Evolutionary conservation across 2,888 invertebrate genomes (phyloP), one percentile per base, ranked within the genome.

Genomic region (Monoplex corrugatus): DNA sequence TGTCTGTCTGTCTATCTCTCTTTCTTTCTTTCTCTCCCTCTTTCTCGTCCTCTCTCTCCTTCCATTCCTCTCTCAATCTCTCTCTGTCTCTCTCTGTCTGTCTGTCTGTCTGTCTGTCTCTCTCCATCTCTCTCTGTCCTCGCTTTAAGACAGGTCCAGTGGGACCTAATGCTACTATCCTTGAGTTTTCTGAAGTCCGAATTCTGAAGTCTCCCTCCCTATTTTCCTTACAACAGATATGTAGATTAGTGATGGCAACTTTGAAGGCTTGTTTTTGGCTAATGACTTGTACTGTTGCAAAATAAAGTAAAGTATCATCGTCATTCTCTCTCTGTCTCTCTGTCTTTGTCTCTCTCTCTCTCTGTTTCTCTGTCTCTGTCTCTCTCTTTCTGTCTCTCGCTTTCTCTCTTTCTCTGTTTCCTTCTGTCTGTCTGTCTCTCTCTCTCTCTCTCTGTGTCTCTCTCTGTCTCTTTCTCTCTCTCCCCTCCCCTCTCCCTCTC

Each of bases 381-480:
- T 38, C 40, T 68, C 35, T 40, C 72, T 28, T 13, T 40, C 8
- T 38, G 32, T 38, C 72, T 86, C 68, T n/a, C 72, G 40, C 68
- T 72, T 3, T 38, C 72, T 68, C 35, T 2, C n/a, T 38, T 5
- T 38, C 32, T 72, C 28, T n/a, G 43, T 8, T 43, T 32, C 19
- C 35, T n/a, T 38, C 19, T 40, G 10, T 86, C 57, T n/a, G 10
- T 40, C 86, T 68, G 35, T 44, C 19, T 23, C 38, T 28, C 45
- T 28, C 38, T 63, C 8, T 57, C 87, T 50, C 8, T 82, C 82
- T 57, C 2, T 87, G 57, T 87, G 13, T 87, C 19, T 44, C 43
- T 80, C 45, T 87, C 57, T 87, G 57, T 87, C 43, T 82, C 57
- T 82, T 3, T 40, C 43, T 82, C 43, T 87, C 38, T 57, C 10